A percentile compares a stretch with the other conserved stretches of the same genome.
Evolutionary conservation across 2,797 vertebrate species (phyloP).

Genomic region (Falco concolor): DNA sequence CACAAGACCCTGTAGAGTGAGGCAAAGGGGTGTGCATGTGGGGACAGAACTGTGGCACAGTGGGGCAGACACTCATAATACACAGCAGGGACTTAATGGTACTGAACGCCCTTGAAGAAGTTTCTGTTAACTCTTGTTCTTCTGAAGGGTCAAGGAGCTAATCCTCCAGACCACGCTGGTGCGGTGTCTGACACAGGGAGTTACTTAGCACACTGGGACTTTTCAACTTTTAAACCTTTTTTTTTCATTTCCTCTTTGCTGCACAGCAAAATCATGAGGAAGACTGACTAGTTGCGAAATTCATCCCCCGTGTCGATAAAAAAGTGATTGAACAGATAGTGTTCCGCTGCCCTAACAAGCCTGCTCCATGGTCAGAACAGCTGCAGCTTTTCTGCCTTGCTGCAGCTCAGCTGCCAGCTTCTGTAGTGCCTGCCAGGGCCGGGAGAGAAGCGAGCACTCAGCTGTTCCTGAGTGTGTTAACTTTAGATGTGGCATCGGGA

Average conservation of each 20-base stretch:
- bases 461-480: background rate
- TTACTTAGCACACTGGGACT: background rate
- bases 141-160: background rate
- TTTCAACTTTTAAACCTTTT: background rate
- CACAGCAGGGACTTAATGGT: fast-evolving
- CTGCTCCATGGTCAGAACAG: background rate
- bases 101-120: background rate
- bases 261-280: background rate
- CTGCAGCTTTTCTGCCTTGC: background rate
- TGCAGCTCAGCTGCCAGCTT: background rate
- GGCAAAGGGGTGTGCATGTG: background rate
- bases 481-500: background rate
- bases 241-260: conserved; percentile 8
- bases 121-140: background rate
- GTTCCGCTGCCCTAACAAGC: background rate
- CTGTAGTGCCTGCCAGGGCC: background rate
- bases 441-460: background rate
- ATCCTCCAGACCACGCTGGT: background rate
- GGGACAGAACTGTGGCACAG: background rate
- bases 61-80: background rate
- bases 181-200: background rate
- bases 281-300: background rate
- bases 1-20: background rate
- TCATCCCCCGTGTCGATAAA: background rate
- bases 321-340: background rate